These are phyloP conservation scores for Gadus chalcogrammus DNA, from an alignment of 2,113 vertebrate genomes.

Conservation along the genomic window DNA sequence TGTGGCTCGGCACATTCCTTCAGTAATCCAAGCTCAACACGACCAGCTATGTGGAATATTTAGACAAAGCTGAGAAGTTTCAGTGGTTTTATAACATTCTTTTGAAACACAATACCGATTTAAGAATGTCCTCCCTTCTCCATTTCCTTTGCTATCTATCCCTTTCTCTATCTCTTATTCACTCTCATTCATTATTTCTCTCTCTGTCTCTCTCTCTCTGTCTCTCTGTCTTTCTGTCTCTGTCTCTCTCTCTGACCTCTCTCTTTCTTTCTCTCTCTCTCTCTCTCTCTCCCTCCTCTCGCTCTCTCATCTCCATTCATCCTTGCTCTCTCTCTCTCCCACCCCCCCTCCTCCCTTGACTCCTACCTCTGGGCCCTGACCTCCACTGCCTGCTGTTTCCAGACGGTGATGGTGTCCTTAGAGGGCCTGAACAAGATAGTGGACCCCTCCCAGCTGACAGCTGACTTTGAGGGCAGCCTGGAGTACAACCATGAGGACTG, in stretches of 20 bases:
- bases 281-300: neutral
- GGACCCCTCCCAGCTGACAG: constrained; percentile 94
- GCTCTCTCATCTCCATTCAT: constrained; percentile 10
- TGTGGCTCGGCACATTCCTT: constrained; percentile 38
- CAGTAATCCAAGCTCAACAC: constrained; percentile 27
- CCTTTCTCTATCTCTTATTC: neutral
- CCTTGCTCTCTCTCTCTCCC: no score
- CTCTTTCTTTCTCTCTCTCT: neutral
- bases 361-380: no score
- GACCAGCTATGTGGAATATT: constrained; percentile 28
- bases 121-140: neutral
- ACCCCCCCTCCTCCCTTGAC: no score
- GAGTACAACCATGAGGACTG: constrained; percentile 98
- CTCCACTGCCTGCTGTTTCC: constrained; percentile 10
- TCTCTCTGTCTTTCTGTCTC: no score
- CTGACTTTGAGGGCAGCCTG: constrained; percentile 95
- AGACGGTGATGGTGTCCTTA: constrained; percentile 98
- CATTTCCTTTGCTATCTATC: neutral
- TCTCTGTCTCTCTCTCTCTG: neutral
- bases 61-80: constrained; percentile 15
- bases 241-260: no score
- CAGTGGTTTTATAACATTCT: neutral
- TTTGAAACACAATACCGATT: no score
- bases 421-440: constrained; percentile 98
- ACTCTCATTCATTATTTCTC: neutral